These are phyloP conservation scores for Dendrophyllia cribrosa DNA, from an alignment of 64 coral and sea anemone genomes.

Conservation along the genomic window DNA sequence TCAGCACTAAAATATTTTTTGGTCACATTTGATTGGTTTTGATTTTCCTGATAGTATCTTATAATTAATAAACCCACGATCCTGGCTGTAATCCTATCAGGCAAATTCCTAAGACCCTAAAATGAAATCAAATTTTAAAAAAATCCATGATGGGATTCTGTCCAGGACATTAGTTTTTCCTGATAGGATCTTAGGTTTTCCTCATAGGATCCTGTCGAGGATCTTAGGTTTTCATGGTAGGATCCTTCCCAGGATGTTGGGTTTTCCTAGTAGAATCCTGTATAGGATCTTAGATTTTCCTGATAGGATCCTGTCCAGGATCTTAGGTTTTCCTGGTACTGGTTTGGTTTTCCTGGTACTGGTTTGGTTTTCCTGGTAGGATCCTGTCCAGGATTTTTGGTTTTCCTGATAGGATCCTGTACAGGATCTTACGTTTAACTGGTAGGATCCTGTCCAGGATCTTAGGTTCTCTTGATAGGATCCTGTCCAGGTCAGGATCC, in stretches of 20 bases:
- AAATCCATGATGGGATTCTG: too few relatives aligned
- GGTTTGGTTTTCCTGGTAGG: not conserved
- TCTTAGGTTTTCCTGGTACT: not conserved
- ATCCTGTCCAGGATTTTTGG: not conserved
- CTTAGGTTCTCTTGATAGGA: not conserved
- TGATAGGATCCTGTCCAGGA: not conserved
- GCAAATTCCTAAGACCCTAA: too few relatives aligned
- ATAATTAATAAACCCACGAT: too few relatives aligned
- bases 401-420: not conserved
- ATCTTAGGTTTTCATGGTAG: not conserved
- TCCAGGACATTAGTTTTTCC: too few relatives aligned
- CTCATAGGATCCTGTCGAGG: not conserved
- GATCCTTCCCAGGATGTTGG: not conserved
- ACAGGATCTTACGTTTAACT: not conserved
- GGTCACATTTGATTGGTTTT: too few relatives aligned
- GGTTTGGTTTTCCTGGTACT: not conserved
- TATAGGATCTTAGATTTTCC: not conserved
- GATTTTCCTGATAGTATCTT: too few relatives aligned
- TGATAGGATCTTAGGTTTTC: too few relatives aligned
- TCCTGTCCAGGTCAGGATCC: not conserved
- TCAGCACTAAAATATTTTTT: too few relatives aligned
- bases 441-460: not conserved
- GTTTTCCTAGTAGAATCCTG: too few relatives aligned
- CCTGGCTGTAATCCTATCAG: too few relatives aligned
- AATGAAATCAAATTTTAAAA: too few relatives aligned